Evolutionary conservation across 2,113 vertebrate species (phyloP).

Genomic region (Bombycilla garrulus): DNA sequence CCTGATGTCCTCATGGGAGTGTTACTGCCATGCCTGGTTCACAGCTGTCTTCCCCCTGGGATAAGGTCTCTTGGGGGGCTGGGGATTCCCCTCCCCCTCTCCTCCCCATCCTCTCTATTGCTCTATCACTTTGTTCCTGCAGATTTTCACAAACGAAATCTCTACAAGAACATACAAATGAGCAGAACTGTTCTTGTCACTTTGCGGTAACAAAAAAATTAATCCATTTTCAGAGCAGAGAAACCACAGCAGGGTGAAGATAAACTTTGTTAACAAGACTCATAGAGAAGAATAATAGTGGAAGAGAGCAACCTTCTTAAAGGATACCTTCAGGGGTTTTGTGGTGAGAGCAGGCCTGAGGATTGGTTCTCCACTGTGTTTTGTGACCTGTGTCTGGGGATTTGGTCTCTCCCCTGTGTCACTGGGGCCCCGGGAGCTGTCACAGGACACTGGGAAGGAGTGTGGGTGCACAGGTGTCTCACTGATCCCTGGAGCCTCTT

Average conservation of each 20-base stretch:
- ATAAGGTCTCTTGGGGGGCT: neutral
- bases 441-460: accelerated
- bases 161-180: neutral
- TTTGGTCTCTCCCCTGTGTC: neutral
- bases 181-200: neutral
- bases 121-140: neutral
- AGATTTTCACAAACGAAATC: neutral
- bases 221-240: neutral
- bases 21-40: accelerated
- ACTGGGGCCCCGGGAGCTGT: accelerated
- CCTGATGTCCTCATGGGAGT: accelerated
- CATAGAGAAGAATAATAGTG: neutral
- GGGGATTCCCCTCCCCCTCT: accelerated
- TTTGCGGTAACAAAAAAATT: neutral
- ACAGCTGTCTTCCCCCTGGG: neutral
- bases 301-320: neutral
- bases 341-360: neutral
- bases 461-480: neutral
- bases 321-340: neutral
- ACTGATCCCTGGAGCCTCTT: neutral
- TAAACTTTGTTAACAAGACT: neutral
- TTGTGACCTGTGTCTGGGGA: accelerated
- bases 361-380: neutral
- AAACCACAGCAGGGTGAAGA: neutral
- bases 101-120: too few species aligned